Conservation (phyloP, 2,888 invertebrate genomes). For the Halictus quadricinctus region DNA sequence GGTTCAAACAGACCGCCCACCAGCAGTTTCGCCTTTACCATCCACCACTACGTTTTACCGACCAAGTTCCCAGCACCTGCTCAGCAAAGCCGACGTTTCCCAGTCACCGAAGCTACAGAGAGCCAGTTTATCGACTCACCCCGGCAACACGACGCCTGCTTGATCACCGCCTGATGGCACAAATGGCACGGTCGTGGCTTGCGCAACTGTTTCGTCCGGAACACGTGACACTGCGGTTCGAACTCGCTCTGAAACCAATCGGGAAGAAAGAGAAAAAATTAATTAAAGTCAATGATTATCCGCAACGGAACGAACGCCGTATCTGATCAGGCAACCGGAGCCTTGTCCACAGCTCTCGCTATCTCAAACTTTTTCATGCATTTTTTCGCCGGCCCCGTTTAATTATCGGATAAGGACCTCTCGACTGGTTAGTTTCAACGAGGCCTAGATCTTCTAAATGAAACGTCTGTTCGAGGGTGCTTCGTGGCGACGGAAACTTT, state of each 20-base stretch:
- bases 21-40: conserved; percentile 51
- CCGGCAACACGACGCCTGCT: conserved; percentile 90
- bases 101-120: conserved; percentile 32
- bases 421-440: conserved; percentile 49
- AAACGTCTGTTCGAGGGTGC: conserved; percentile 48
- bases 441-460: conserved; percentile 56
- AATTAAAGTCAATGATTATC: conserved; percentile 37
- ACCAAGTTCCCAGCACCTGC: conserved; percentile 24
- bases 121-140: conserved; percentile 83
- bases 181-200: conserved; percentile 90
- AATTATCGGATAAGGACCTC: conserved; percentile 54
- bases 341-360: not conserved
- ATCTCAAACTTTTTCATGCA: conserved; percentile 23
- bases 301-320: not conserved
- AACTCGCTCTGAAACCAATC: conserved; percentile 87
- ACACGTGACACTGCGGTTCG: conserved; percentile 88
- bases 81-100: not conserved
- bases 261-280: conserved; percentile 31
- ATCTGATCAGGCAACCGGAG: conserved; percentile 2
- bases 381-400: conserved; percentile 42
- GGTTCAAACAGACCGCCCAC: conserved; percentile 9
- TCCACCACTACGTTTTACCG: conserved; percentile 56
- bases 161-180: conserved; percentile 90
- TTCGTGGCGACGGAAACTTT: conserved; percentile 25
- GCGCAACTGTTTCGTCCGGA: conserved; percentile 89